Evolutionary conservation across 30 jellyfish, hydroid and myxozoan genomes (phyloP).

Genomic region (Rhopilema esculentum): DNA sequence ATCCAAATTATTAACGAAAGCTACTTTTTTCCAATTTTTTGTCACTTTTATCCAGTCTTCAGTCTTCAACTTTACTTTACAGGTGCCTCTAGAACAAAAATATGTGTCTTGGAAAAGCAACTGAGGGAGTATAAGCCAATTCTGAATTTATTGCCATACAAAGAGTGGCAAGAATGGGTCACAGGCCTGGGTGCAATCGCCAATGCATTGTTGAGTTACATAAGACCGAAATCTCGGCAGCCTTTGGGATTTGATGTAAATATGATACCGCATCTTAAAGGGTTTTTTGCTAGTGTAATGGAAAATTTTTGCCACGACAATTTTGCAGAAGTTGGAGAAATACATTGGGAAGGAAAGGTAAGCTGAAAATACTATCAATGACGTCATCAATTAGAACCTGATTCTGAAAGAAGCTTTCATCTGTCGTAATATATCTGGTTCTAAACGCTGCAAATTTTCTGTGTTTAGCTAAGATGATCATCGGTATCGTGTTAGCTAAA

Average conservation of each 20-base stretch:
- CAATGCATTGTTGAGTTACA: constrained; percentile 28
- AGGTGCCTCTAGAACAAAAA: not conserved
- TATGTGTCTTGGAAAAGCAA: not conserved
- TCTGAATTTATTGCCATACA: not conserved
- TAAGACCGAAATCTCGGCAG: constrained; percentile 59
- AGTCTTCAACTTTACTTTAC: not conserved
- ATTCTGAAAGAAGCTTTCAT: not conserved
- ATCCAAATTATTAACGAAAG: no score
- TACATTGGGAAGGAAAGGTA: constrained; percentile 43
- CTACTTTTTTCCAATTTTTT: no score
- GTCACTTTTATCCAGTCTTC: no score
- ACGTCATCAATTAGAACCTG: not conserved
- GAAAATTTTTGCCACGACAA: constrained; percentile 57
- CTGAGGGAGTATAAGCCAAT: not conserved
- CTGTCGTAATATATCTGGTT: no score
- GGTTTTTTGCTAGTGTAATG: constrained; percentile 46
- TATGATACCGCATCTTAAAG: constrained; percentile 39
- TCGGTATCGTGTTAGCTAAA: no score
- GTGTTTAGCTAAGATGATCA: not conserved
- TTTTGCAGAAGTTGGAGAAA: constrained; percentile 25
- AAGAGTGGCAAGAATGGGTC: not conserved
- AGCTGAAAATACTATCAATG: not conserved
- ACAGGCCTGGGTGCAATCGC: constrained; percentile 12
- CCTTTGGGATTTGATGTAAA: constrained; percentile 51
- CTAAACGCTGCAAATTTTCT: not conserved